Evolutionary conservation across 2,797 vertebrate species (phyloP).

Genomic region (Sarcoramphus papa): DNA sequence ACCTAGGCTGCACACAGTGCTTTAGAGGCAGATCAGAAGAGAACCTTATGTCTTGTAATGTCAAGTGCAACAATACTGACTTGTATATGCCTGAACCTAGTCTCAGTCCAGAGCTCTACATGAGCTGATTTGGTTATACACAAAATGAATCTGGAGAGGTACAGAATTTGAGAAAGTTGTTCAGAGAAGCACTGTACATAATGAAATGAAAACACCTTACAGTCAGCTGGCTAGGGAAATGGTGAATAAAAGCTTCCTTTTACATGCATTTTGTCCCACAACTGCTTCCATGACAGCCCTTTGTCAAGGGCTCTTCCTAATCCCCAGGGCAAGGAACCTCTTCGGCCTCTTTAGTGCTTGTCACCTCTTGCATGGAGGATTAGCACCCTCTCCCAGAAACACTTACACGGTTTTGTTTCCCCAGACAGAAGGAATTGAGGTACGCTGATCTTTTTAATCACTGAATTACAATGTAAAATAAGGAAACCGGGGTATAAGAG

Average conservation of each 20-base stretch:
- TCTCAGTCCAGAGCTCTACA: neutral
- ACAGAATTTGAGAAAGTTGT: neutral
- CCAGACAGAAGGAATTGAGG: neutral
- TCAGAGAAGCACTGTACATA: neutral
- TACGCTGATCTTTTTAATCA: neutral
- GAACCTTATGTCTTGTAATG: neutral
- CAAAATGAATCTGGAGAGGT: neutral
- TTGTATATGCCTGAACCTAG: neutral
- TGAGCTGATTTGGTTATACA: neutral
- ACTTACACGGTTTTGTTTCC: neutral
- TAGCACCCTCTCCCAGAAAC: neutral
- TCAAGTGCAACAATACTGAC: neutral
- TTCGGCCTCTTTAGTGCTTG: neutral
- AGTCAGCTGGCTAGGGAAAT: neutral
- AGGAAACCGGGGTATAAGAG: accelerated
- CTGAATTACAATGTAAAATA: neutral
- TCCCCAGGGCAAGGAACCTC: accelerated
- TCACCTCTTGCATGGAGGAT: accelerated
- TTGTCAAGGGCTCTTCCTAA: neutral
- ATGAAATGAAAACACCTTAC: accelerated
- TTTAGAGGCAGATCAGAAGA: neutral
- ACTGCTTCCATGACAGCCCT: neutral
- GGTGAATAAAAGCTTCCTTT: neutral
- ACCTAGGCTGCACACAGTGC: neutral
- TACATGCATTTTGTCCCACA: accelerated